These are phyloP conservation scores for Stylophora pistillata DNA, from an alignment of 64 coral and sea anemone genomes.

Conservation along the genomic window DNA sequence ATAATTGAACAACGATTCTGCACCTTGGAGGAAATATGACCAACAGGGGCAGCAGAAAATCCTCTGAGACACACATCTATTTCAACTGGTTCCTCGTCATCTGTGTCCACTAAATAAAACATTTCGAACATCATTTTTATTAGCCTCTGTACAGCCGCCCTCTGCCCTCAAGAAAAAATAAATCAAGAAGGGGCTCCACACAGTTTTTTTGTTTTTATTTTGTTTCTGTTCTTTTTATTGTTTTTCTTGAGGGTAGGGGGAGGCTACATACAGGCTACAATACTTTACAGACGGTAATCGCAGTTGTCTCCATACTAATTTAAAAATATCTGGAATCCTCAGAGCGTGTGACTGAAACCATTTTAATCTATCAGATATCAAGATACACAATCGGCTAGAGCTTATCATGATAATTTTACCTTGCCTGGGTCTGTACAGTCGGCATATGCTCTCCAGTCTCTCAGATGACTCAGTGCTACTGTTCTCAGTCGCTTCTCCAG, in stretches of 20 bases:
- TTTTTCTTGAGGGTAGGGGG: too few relatives aligned
- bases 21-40: constrained; percentile 15
- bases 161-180: too few relatives aligned
- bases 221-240: too few relatives aligned
- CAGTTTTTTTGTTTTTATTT: too few relatives aligned
- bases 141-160: neutral
- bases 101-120: neutral
- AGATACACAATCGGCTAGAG: too few relatives aligned
- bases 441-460: constrained; percentile 46
- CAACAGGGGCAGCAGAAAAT: constrained; percentile 14
- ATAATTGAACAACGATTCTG: neutral
- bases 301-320: too few relatives aligned
- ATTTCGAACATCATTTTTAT: neutral
- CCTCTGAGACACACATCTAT: constrained; percentile 37
- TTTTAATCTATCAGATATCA: neutral
- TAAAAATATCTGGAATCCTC: too few relatives aligned
- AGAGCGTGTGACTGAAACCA: neutral
- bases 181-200: too few relatives aligned
- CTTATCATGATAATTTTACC: neutral
- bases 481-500: constrained; percentile 63
- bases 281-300: too few relatives aligned
- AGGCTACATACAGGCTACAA: too few relatives aligned
- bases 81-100: constrained; percentile 24
- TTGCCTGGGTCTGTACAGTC: constrained; percentile 3
- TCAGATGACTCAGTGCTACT: constrained; percentile 70